phyloP scores from a whole-genome alignment of 2,113 vertebrate species.

The Hydrolagus affinis region DNA sequence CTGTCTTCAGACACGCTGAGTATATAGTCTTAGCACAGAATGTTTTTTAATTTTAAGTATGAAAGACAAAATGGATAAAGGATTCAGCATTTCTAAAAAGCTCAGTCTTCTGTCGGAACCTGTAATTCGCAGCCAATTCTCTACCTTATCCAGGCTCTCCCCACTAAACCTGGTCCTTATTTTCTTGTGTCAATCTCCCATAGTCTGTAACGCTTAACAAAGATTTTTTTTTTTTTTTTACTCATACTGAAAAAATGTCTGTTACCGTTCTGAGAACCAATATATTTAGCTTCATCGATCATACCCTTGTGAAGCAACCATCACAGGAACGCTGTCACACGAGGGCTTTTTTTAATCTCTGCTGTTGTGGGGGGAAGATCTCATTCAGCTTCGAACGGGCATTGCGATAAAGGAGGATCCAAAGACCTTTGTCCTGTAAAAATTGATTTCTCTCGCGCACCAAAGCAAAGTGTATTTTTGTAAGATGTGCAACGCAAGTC shows the following conservation, averaged over 20 bases:
- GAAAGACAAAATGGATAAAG: background rate
- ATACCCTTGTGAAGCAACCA: background rate
- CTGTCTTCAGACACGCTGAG: background rate
- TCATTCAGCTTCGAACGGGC: background rate
- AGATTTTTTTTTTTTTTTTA: background rate
- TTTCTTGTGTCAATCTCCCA: background rate
- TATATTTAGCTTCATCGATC: background rate
- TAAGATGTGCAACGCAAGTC: background rate
- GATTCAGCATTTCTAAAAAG: background rate
- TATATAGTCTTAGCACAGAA: background rate
- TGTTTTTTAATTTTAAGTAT: conserved; percentile 17
- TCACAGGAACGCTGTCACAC: background rate
- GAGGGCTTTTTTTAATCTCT: background rate
- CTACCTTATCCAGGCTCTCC: background rate
- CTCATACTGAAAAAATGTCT: background rate
- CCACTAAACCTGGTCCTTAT: background rate
- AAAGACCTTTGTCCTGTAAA: background rate
- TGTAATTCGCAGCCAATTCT: too few species aligned
- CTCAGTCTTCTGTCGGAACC: background rate
- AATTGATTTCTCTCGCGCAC: background rate
- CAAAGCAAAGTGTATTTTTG: background rate
- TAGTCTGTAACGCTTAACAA: background rate
- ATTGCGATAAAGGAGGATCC: background rate
- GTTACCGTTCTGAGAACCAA: background rate
- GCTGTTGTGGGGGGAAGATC: background rate